A percentile compares a stretch with the other conserved stretches of the same genome.
Conservation (phyloP, 2,888 invertebrate genomes). For the Parnassius mnemosyne region DNA sequence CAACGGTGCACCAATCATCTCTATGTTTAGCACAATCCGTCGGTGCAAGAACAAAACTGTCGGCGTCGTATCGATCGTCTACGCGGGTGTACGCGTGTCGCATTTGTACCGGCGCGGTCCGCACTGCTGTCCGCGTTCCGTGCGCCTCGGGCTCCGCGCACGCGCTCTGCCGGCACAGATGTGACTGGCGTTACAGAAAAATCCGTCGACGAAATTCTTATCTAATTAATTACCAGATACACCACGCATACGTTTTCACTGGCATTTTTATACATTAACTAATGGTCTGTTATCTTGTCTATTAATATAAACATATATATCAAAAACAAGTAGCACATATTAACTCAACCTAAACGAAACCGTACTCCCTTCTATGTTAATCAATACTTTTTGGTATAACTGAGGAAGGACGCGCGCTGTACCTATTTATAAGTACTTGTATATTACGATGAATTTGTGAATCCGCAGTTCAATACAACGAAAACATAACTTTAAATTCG, state of each 20-base stretch:
- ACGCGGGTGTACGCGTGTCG: conserved; percentile 64
- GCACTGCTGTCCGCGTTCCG: conserved; percentile 59
- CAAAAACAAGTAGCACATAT: not conserved
- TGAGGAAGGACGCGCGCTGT: conserved; percentile 1
- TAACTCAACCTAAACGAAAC: not conserved
- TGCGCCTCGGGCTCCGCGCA: conserved; percentile 51
- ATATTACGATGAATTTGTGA: conserved; percentile 4
- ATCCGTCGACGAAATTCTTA: conserved; percentile 29
- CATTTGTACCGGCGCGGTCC: conserved; percentile 74
- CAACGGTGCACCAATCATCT: conserved; percentile 60
- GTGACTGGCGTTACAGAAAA: conserved; percentile 28
- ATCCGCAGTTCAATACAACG: conserved; percentile 10
- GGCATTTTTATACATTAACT: conserved; percentile 6
- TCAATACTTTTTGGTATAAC: conserved; percentile 21
- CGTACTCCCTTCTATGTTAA: not conserved
- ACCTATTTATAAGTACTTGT: not conserved
- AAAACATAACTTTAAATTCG: conserved; percentile 16
- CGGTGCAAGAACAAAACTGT: conserved; percentile 33
- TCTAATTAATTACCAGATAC: conserved; percentile 24
- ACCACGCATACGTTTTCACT: conserved; percentile 5
- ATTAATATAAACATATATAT: not conserved
- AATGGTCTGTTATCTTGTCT: not conserved
- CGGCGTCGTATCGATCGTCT: conserved; percentile 33
- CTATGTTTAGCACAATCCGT: conserved; percentile 57
- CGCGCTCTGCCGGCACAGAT: conserved; percentile 49